Evolutionary conservation across 2,113 vertebrate species (phyloP), one percentile per base, ranked within the genome.

Genomic region (Dicaeum eximium): DNA sequence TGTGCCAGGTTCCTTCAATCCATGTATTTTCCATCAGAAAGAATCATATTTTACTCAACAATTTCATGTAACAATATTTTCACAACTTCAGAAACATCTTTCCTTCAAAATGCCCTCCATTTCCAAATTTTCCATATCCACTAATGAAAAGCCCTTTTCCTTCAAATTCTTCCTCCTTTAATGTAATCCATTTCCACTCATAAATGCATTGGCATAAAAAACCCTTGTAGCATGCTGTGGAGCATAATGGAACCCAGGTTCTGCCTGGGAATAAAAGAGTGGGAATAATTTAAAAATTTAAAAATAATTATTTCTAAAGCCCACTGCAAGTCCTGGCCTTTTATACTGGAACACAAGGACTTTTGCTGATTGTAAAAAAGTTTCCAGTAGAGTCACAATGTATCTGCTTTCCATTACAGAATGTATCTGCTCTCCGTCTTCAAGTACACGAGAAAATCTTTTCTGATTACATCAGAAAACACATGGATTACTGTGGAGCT

Each of bases 141-240:
- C 23, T 79, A 25, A 64, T 31, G 6, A n/a, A 92, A 88, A 65
- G 9, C 4, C 3, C 5, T 56, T 88, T 79, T 21, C 5, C 27
- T 13, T 87, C 28, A 53, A 69, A 56, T 60, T 78, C 8, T 45
- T 67, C 27, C 10, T 88, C 28, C 58, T 86, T 84, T 90, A n/a
- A 25, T 22, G 3, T 56, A 86, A 71, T 22, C 10, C 22, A 56
- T 14, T 9, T 33, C 11, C 27, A 71, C 56, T 64, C 78, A 65
- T 28, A 83, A 90, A 75, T 21, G 6, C 3, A 3, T 78, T 73
- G 50, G 24, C 35, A 54, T 50, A 38, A 74, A 82, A 67, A n/a
- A 1, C 1, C 4, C 40, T 73, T 78, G 21, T 27, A 80, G 20
- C 16, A 38, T 72, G 6, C 16, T 1, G 0, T 13, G 47, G 28